These are phyloP conservation scores for Lordiphosa fenestrarum DNA, from an alignment of 2,888 invertebrate species.

Conservation along the genomic window DNA sequence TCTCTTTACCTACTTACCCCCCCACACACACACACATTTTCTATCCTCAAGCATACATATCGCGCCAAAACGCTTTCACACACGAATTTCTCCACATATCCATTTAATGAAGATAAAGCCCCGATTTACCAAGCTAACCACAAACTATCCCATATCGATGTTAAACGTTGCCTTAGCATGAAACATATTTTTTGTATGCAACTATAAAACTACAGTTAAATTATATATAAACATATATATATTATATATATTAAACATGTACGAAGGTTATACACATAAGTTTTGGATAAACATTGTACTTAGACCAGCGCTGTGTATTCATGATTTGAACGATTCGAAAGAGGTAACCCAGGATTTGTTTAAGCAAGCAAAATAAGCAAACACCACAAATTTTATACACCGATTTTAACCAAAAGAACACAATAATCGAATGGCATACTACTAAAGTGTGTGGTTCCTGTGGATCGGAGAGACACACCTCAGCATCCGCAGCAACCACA, in stretches of 20 bases:
- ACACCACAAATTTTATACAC: slow-evolving; percentile 73
- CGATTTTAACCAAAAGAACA: slow-evolving; percentile 64
- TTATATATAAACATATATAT: slow-evolving; percentile 30
- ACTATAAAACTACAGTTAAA: slow-evolving; percentile 34
- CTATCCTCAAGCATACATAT: background rate
- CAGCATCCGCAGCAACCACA: background rate
- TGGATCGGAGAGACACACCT: background rate
- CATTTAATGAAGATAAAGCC: slow-evolving; percentile 12
- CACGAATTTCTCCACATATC: background rate
- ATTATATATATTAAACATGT: slow-evolving; percentile 18
- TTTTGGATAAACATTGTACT: slow-evolving; percentile 71
- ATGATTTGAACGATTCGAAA: slow-evolving; percentile 34
- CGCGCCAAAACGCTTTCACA: slow-evolving; percentile 1
- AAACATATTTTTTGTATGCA: slow-evolving; percentile 66
- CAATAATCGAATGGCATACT: slow-evolving; percentile 54
- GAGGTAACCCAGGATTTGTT: slow-evolving; percentile 39
- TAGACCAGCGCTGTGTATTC: slow-evolving; percentile 45
- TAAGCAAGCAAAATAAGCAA: slow-evolving; percentile 27
- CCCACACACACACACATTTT: slow-evolving; percentile 28
- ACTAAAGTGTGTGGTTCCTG: slow-evolving; percentile 47
- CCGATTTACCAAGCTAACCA: slow-evolving; percentile 19
- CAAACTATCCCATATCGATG: slow-evolving; percentile 78
- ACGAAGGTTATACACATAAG: slow-evolving; percentile 41
- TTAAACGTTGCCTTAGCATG: slow-evolving; percentile 80
- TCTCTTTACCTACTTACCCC: slow-evolving; percentile 7